phyloP scores from a whole-genome alignment of 2,113 vertebrate genomes.

The Odontophorus gujanensis region DNA sequence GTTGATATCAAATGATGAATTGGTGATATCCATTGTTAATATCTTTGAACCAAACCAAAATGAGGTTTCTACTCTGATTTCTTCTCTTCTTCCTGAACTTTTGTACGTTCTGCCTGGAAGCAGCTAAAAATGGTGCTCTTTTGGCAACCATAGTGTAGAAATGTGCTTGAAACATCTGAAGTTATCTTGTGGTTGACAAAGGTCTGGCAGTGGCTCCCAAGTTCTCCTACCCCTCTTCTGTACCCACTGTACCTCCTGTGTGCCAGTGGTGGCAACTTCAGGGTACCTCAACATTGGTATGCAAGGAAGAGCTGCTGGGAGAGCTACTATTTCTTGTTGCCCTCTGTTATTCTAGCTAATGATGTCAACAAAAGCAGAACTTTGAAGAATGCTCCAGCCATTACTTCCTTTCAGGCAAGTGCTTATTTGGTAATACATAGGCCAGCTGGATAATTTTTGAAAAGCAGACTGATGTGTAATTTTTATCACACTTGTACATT shows the following conservation, averaged over 20 bases:
- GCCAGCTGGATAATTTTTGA: neutral
- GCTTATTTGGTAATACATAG: neutral
- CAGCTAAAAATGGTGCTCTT: neutral
- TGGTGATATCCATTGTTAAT: neutral
- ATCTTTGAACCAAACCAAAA: neutral
- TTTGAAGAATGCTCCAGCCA: neutral
- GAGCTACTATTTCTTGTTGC: rapidly evolving
- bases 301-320: neutral
- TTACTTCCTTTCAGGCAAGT: neutral
- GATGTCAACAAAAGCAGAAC: neutral
- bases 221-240: neutral
- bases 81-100: neutral
- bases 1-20: neutral
- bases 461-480: neutral
- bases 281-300: neutral
- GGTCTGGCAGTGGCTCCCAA: neutral
- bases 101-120: neutral
- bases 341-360: neutral
- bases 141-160: neutral
- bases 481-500: slow-evolving; percentile 57
- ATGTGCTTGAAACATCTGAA: neutral
- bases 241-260: neutral
- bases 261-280: neutral
- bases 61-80: neutral
- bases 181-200: neutral